Evolutionary conservation across 2,888 invertebrate genomes (phyloP), one percentile per base, ranked within the genome.

Genomic region (Lymantria monacha): DNA sequence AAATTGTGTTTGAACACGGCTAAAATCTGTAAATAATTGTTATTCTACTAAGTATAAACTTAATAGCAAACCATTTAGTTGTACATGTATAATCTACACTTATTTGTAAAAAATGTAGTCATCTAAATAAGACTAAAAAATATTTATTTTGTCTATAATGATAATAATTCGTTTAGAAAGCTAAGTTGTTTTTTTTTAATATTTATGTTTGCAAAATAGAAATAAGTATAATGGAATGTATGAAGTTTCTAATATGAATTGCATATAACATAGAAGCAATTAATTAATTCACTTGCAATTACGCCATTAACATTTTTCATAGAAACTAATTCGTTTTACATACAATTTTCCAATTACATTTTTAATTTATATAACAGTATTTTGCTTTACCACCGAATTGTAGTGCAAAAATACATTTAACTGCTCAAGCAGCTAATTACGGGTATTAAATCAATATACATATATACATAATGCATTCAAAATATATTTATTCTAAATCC

Each of bases 91-190:
- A 55, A 46, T 68, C 51, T 53, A 61, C 61, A 66, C 55, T 15
- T 53, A 45, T 49, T n/a, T n/a, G 30, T 42, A 33, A 65, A 54
- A 63, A 59, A 52, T 51, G 38, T 57, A 65, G 60, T 64, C 67
- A 61, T 53, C 42, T 55, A 57, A 15, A 59, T 66, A 61, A 63
- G 64, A 51, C 55, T 64, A 59, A 60, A n/a, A n/a, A n/a, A 57
- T 61, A 64, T 62, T 62, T 54, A 58, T 64, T 59, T 63, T 54
- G 60, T 49, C 43, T 56, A 56, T 51, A 15, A 61, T 50, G 46
- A 57, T 60, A 59, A 59, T 55, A 61, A 45, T 59, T 55, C 57
- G 55, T 56, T 61, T 3, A 22, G 22, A 22, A 22, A 2, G 2
- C 22, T 22, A 3, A 22, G 2, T 22, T 61, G 55, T 58, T 61